Evolutionary conservation across 2,797 vertebrate genomes (phyloP).

Genomic region (Cryptoprocta ferox): DNA sequence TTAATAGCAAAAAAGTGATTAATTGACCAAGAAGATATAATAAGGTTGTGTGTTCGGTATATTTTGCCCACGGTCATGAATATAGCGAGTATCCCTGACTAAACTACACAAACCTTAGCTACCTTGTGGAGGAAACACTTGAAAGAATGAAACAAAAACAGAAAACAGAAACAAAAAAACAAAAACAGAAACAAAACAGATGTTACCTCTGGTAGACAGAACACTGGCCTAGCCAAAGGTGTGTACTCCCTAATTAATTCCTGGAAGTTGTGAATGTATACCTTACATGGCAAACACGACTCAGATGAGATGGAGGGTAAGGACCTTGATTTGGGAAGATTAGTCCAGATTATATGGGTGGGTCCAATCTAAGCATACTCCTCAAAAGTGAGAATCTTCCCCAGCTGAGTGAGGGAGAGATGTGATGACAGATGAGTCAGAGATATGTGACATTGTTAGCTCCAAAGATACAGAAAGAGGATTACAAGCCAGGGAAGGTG

Average conservation of each 20-base stretch:
- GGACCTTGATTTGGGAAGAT: not conserved
- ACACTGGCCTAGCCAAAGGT: not conserved
- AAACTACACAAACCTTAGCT: not conserved
- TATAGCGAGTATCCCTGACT: not conserved
- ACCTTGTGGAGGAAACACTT: not conserved
- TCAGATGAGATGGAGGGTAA: not conserved
- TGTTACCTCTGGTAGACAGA: not conserved
- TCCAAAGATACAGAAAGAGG: not conserved
- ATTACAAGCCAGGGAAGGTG: not conserved
- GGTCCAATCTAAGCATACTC: not conserved
- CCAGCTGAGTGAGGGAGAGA: not conserved
- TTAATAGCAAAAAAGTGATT: not conserved
- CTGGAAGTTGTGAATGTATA: not conserved
- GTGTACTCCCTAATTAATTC: not conserved
- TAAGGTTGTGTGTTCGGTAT: not conserved
- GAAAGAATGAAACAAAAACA: not conserved
- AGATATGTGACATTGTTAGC: not conserved
- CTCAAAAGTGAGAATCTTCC: not conserved
- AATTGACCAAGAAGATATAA: not conserved
- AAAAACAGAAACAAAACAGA: not conserved
- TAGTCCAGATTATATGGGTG: not conserved
- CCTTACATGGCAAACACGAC: not conserved
- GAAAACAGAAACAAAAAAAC: not conserved
- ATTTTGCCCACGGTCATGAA: not conserved
- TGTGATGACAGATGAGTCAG: not conserved